Evolutionary conservation across 2,797 vertebrate genomes (phyloP).

Genomic region (Sebastes aleutianus): DNA sequence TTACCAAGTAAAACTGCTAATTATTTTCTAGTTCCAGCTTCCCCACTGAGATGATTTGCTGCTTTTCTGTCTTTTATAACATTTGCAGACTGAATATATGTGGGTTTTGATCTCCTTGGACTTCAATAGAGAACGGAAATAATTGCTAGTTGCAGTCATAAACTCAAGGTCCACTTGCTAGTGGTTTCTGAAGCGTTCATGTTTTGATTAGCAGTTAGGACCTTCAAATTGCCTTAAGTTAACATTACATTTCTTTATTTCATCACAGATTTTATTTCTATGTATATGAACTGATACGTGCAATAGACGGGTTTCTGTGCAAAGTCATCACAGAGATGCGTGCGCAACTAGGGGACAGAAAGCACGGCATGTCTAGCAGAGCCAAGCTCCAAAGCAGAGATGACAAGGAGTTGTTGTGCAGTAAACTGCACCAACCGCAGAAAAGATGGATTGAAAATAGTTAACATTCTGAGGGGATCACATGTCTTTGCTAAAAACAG

Average conservation of each 20-base stretch:
- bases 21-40: neutral
- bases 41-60: neutral
- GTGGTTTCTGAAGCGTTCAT: neutral
- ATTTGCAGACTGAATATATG: neutral
- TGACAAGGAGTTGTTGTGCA: too few relatives aligned
- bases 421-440: too few relatives aligned
- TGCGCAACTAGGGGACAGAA: too few relatives aligned
- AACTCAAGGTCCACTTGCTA: neutral
- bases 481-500: too few relatives aligned
- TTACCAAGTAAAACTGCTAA: neutral
- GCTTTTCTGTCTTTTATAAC: neutral
- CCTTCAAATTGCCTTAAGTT: neutral
- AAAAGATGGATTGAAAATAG: too few relatives aligned
- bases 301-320: too few relatives aligned
- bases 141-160: neutral
- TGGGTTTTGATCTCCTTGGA: neutral
- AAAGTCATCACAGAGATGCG: too few relatives aligned
- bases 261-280: neutral
- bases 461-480: too few relatives aligned
- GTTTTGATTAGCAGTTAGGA: neutral
- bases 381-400: too few relatives aligned
- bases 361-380: too few relatives aligned
- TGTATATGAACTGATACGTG: neutral
- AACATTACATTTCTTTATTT: neutral
- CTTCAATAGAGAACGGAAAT: neutral